Conservation (phyloP, 2,113 vertebrate species). For the Rhizomys pruinosus region DNA sequence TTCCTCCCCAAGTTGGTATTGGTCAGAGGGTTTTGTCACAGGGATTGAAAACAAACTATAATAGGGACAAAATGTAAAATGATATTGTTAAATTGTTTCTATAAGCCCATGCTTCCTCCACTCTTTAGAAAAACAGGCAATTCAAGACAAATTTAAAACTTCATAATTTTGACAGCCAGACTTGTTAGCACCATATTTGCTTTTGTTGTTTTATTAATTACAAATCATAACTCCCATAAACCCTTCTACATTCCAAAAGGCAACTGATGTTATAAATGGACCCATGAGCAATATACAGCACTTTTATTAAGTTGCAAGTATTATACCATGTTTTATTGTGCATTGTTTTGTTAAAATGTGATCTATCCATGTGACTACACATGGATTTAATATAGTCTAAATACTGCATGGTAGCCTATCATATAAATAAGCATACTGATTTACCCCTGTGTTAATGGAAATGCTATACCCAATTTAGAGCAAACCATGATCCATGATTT, state of each 20-base stretch:
- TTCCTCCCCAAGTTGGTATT: too few relatives aligned
- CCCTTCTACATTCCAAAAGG: conserved; percentile 35
- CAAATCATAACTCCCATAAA: conserved; percentile 51
- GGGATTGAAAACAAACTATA: too few relatives aligned
- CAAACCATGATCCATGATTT: neutral
- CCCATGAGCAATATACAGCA: conserved; percentile 25
- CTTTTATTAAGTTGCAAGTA: conserved; percentile 43
- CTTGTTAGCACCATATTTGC: conserved; percentile 21
- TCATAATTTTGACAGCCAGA: conserved; percentile 47
- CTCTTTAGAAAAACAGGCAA: conserved; percentile 25
- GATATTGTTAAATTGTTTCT: conserved; percentile 21
- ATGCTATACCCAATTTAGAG: conserved; percentile 21
- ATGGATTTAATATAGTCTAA: conserved; percentile 26
- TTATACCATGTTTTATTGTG: neutral
- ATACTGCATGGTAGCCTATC: neutral
- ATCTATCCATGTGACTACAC: neutral
- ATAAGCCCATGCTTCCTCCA: neutral
- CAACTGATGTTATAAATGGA: conserved; percentile 7
- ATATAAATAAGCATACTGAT: conserved; percentile 40
- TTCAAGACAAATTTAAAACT: neutral
- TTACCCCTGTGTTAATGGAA: neutral
- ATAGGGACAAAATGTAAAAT: too few relatives aligned
- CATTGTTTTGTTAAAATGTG: conserved; percentile 31
- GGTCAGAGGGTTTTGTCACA: too few relatives aligned
- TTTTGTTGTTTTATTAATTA: conserved; percentile 74